phyloP scores from a whole-genome alignment of 1,140 invertebrate genomes.

The Orius insidiosus region DNA sequence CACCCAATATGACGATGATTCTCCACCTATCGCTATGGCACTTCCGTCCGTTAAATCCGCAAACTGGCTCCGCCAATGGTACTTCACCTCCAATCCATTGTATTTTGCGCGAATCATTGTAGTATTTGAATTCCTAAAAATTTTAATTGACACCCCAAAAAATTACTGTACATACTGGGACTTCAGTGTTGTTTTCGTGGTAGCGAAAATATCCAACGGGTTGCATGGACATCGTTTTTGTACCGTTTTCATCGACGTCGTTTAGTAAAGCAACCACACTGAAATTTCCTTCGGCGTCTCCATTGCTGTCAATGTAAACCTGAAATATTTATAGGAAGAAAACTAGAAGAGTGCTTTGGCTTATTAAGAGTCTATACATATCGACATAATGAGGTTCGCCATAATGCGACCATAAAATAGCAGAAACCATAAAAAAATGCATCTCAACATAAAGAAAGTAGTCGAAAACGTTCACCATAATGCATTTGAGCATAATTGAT shows the following conservation, averaged over 20 bases:
- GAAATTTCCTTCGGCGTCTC: constrained; percentile 82
- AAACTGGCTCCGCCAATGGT: constrained; percentile 51
- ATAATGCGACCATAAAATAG: too few relatives aligned
- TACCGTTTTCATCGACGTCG: constrained; percentile 30
- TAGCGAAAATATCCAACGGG: constrained; percentile 57
- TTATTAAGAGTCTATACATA: too few relatives aligned
- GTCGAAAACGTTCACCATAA: too few relatives aligned
- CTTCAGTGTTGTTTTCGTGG: constrained; percentile 16
- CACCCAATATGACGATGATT: constrained; percentile 33
- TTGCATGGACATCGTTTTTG: constrained; percentile 39
- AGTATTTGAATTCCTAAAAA: constrained; percentile 38
- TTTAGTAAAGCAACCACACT: constrained; percentile 57
- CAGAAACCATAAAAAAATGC: too few relatives aligned
- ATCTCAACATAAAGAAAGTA: too few relatives aligned
- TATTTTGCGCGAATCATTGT: constrained; percentile 40
- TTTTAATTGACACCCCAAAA: too few relatives aligned
- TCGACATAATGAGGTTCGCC: too few relatives aligned
- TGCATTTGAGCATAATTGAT: too few relatives aligned
- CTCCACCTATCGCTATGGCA: constrained; percentile 39
- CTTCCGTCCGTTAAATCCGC: constrained; percentile 52
- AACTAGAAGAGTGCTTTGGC: too few relatives aligned
- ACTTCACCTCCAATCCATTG: constrained; percentile 54
- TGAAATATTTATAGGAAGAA: constrained; percentile 26
- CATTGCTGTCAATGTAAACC: constrained; percentile 70
- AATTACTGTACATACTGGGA: constrained; percentile 24